Evolutionary conservation across 2,113 vertebrate genomes (phyloP), one percentile per base, ranked within the genome.

Genomic region (Xiphophorus maculatus): DNA sequence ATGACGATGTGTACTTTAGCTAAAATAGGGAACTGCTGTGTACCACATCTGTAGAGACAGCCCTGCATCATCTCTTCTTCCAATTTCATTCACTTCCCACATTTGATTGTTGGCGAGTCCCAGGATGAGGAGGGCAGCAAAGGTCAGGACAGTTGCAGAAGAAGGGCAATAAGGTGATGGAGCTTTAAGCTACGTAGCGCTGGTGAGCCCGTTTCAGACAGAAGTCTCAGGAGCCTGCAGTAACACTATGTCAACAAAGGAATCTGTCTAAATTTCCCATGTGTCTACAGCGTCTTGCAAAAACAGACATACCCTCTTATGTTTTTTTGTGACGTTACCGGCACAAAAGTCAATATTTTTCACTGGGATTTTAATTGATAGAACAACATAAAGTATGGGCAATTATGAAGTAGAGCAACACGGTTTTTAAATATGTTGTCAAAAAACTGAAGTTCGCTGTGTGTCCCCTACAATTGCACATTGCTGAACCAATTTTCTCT

Each of bases 91-190:
- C 79, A 54, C 72, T 71, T 76, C 74, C 79, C 67, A 75, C 77
- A 82, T 78, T 81, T 6, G 51, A 77, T 63, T 73, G 78, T 35
- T 42, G 80, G 64, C 14, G 19, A 73, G 60, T 66, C 72, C 81
- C 67, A 0, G 74, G 71, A 82, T 74, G 81, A 77, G 86, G 80
- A 37, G 35, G 84, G 80, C 84, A 63, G 64, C 54, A 85, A 81
- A 91, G 91, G 92, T 93, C 92, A 90, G 13, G 74, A 76, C 76
- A 17, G 82, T 77, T 62, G 37, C 74, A 77, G 89, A 77, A 75
- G 30, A 73, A 83, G 88, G 87, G 77, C 89, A 85, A 30, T 61
- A 9, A 78, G 74, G 78, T 28, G 77, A 90, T 90, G 76, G 69
- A 85, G 85, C 88, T 90, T 82, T 82, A 66, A 40, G 40, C 66